Evolutionary conservation across 2,888 invertebrate species (phyloP), one percentile per base, ranked within the genome.

Genomic region (Ichneumoninae sp.): DNA sequence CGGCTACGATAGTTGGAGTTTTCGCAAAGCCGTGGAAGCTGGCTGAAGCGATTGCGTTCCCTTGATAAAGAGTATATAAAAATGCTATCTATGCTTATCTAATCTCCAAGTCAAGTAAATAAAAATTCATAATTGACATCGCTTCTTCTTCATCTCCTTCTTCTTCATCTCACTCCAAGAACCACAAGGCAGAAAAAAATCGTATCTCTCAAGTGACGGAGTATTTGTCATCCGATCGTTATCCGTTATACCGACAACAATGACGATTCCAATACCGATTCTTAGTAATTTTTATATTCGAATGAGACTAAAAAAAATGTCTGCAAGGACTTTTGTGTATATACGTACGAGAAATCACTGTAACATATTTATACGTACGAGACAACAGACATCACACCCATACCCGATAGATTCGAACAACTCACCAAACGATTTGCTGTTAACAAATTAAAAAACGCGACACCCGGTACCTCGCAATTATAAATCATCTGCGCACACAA

Each of bases 91-190:
- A 33, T 62, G 13, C 16, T 19, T 65, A 75, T 75, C 75, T 75
- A 52, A 75, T 75, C 75, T 33, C 3, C 1, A 19, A 19, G 6
- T 30, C 33, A 33, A 65, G 75, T 36, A 65, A 22, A 74, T 47
- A 65, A 33, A 47, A 4, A 65, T n/a, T 47, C 22, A 44, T 30
- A 47, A 60, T 74, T 44, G 47, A 47, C 44, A 47, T 30, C 19
- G 6, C 57, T 6, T 72, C 44, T 22, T 72, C 44, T 22, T 60
- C 57, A 2, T 72, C 44, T 22, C 60, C 44, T 22, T 60, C 1
- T 44, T 72, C 30, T 60, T 13, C 44, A 26, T 13, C 10, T 16
- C 16, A 16, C 44, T 16, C 44, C 44, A 22, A 2, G n/a, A 47
- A 60, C 65, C 22, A 36, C n/a, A 19, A 44, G 62, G 66, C 22